A percentile compares a stretch with the other conserved stretches of the same genome.
These are phyloP conservation scores for Lepidurus couesii DNA, from an alignment of 1,140 invertebrate genomes.

Conservation along the genomic window DNA sequence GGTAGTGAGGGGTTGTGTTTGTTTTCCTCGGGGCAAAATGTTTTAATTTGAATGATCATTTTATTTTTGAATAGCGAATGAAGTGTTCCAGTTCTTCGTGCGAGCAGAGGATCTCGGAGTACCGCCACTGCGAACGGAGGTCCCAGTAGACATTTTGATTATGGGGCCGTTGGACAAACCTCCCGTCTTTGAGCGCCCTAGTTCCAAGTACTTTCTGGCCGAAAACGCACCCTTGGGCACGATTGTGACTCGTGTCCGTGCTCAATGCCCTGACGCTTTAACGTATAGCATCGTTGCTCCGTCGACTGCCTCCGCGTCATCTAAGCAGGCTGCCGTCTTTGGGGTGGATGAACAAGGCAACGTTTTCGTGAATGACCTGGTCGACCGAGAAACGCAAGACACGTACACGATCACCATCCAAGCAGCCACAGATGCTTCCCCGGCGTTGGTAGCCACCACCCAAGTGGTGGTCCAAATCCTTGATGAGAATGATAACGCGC, in stretches of 20 bases:
- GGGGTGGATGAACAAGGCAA: slow-evolving; percentile 65
- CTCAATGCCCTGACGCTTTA: slow-evolving; percentile 17
- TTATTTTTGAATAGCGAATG: slow-evolving; percentile 53
- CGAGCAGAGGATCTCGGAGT: slow-evolving; percentile 71
- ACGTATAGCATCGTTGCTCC: slow-evolving; percentile 26
- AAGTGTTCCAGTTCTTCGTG: slow-evolving; percentile 82
- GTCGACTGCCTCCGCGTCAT: background rate
- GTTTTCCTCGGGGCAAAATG: background rate
- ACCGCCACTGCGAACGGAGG: slow-evolving; percentile 62
- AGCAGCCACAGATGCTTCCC: slow-evolving; percentile 70
- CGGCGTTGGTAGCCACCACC: slow-evolving; percentile 63
- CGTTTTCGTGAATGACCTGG: slow-evolving; percentile 58
- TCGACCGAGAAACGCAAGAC: slow-evolving; percentile 70
- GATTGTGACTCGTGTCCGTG: slow-evolving; percentile 31
- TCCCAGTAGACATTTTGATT: slow-evolving; percentile 71
- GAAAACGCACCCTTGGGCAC: slow-evolving; percentile 61
- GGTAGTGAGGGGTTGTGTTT: background rate
- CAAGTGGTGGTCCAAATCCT: slow-evolving; percentile 71
- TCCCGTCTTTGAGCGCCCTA: slow-evolving; percentile 63
- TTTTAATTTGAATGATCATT: slow-evolving; percentile 3
- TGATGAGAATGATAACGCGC: slow-evolving; percentile 86
- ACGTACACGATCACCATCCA: slow-evolving; percentile 70
- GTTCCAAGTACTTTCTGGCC: slow-evolving; percentile 68
- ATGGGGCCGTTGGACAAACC: slow-evolving; percentile 61
- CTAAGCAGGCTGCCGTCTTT: slow-evolving; percentile 56